These are phyloP conservation scores for Lepeophtheirus salmonis DNA, from an alignment of 1,140 invertebrate genomes.

Conservation along the genomic window DNA sequence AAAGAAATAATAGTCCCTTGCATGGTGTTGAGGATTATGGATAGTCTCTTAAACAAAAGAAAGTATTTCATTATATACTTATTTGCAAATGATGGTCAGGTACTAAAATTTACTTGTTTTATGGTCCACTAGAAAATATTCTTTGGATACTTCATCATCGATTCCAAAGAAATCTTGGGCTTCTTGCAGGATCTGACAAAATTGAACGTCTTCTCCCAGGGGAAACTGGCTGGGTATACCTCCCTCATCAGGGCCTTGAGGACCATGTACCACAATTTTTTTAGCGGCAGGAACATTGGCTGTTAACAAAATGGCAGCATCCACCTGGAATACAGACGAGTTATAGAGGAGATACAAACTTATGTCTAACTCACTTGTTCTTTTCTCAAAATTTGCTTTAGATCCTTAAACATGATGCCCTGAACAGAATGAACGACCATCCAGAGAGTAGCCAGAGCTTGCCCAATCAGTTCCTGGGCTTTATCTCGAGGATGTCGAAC, in stretches of 20 bases:
- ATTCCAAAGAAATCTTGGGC: conserved; percentile 94
- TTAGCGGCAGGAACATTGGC: conserved; percentile 97
- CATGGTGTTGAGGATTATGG: conserved; percentile 77
- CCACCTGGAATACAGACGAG: conserved; percentile 39
- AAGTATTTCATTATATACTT: not conserved
- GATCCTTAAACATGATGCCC: conserved; percentile 97
- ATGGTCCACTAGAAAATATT: conserved; percentile 88
- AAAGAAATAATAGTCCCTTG: conserved; percentile 96
- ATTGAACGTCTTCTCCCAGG: conserved; percentile 96
- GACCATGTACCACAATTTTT: conserved; percentile 94
- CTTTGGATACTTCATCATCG: conserved; percentile 63
- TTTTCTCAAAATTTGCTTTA: conserved; percentile 94
- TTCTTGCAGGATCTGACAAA: conserved; percentile 82
- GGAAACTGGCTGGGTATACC: conserved; percentile 96
- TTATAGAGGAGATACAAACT: too few species aligned
- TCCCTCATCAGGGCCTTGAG: conserved; percentile 62
- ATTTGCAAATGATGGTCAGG: conserved; percentile 11
- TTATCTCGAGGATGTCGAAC: conserved; percentile 82
- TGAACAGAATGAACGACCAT: conserved; percentile 90
- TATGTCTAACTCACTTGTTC: conserved; percentile 63
- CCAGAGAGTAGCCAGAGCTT: conserved; percentile 84
- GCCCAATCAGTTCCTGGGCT: conserved; percentile 75
- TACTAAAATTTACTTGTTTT: conserved; percentile 73
- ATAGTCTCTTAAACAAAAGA: conserved; percentile 53
- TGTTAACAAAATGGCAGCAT: conserved; percentile 86